Evolutionary conservation across 2,113 vertebrate genomes (phyloP), one percentile per base, ranked within the genome.

Genomic region (Lamprotornis superbus): DNA sequence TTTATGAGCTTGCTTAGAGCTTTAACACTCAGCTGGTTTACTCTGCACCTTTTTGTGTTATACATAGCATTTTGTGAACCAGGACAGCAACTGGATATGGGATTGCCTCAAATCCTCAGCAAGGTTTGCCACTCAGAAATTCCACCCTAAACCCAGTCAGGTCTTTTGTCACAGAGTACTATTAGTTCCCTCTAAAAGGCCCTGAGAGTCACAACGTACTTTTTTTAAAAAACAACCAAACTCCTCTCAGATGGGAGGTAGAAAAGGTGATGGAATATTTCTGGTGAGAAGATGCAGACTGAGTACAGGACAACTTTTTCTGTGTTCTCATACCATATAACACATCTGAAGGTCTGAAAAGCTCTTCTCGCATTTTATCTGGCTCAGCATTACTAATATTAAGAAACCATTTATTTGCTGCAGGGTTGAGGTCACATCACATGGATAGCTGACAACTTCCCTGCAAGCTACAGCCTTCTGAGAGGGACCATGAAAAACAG

Each of bases 1-100:
- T 95, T 96, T 95, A 94, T 59, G 93, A 94, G 82, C 88, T 91
- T 3, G 3, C 94, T 90, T 83, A 92, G 68, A 75, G 84, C 82
- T 88, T 77, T 60, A 77, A 80, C 64, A 70, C 76, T 94, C 0
- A 0, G 42, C 59, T 86, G 71, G 55, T 95, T 96, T 88, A 40
- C 2, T 6, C 71, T 88, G 76, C 92, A 94, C 92, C 68, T 85
- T 93, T 97, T 78, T 78, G 90, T 91, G 89, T 90, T 95, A 88
- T 75, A 57, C 71, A 86, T 50, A 90, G 78, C 52, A 63, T 83
- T 94, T 83, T 46, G 47, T 86, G 67, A 90, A 90, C 39, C 24
- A 74, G 59, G 30, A 77, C 2, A 5, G 82, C 82, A 96, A 93
- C 64, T 95, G 79, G 91, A 93, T 91, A 90, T 0, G 4, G 67